Percentiles rank a stretch among this genome's conserved stretches.
phyloP scores from a whole-genome alignment of 2,888 invertebrate species.

The Sarcophaga rosellei region DNA sequence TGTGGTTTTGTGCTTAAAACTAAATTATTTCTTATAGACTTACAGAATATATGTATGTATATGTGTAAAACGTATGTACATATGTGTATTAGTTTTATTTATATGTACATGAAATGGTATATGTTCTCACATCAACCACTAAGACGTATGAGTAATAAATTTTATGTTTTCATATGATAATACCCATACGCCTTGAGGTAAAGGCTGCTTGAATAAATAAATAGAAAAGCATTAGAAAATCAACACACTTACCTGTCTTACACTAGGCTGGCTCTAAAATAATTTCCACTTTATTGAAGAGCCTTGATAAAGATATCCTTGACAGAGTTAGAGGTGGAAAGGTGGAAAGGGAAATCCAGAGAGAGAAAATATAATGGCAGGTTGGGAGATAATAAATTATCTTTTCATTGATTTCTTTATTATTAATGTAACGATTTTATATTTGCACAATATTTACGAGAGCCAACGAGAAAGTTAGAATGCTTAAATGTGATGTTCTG shows the following conservation, averaged over 20 bases:
- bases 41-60: too few relatives aligned
- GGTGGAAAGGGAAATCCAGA: neutral
- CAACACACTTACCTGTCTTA: neutral
- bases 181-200: neutral
- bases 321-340: neutral
- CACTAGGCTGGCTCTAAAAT: neutral
- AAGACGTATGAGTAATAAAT: conserved; percentile 10
- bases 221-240: neutral
- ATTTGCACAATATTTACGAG: conserved; percentile 12
- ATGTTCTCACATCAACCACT: neutral
- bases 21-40: too few relatives aligned
- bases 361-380: neutral
- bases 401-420: conserved; percentile 24
- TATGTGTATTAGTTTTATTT: too few relatives aligned
- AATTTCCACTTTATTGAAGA: neutral
- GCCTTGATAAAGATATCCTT: neutral
- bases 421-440: conserved; percentile 23
- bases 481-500: too few relatives aligned
- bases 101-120: too few relatives aligned
- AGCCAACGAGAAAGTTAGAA: too few relatives aligned
- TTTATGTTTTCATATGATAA: neutral
- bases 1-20: too few relatives aligned
- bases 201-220: neutral
- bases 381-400: conserved; percentile 29
- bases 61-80: too few relatives aligned